Percentiles rank a stretch among this genome's conserved stretches.
These are phyloP conservation scores for Cantharis nigra DNA, from an alignment of 2,888 invertebrate species.

Conservation along the genomic window DNA sequence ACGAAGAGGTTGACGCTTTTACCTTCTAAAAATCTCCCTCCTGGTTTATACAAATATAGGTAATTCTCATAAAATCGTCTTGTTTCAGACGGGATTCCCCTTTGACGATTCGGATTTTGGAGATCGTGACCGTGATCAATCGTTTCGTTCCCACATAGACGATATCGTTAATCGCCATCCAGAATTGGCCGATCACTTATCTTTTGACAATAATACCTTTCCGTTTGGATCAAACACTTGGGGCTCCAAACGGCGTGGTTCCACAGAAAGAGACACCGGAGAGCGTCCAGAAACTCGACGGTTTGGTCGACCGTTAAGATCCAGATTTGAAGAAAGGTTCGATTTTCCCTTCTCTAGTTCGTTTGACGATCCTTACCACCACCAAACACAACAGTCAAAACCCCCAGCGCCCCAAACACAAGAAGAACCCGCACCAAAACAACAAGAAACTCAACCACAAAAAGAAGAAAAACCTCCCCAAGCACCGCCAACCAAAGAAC, in stretches of 20 bases:
- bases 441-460: conserved; percentile 57
- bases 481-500: conserved; percentile 41
- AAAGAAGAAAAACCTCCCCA: conserved; percentile 37
- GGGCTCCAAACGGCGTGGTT: conserved; percentile 49
- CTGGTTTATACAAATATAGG: background rate
- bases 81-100: conserved; percentile 66
- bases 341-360: conserved; percentile 47
- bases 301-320: conserved; percentile 55
- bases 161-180: conserved; percentile 75
- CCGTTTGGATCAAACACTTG: conserved; percentile 54
- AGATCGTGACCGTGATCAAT: conserved; percentile 38
- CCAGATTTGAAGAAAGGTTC: conserved; percentile 47
- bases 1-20: background rate
- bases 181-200: conserved; percentile 72
- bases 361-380: conserved; percentile 30
- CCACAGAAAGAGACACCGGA: conserved; percentile 54
- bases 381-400: background rate
- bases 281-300: conserved; percentile 57
- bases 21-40: background rate
- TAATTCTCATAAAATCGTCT: conserved; percentile 17
- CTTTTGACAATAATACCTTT: conserved; percentile 44
- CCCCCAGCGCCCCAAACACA: background rate
- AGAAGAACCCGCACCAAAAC: conserved; percentile 25
- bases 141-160: conserved; percentile 64
- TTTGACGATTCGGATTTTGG: conserved; percentile 62